Percentiles rank a stretch among this genome's conserved stretches.
phyloP scores from a whole-genome alignment of 2,113 vertebrate genomes.

The Trachemys scripta region DNA sequence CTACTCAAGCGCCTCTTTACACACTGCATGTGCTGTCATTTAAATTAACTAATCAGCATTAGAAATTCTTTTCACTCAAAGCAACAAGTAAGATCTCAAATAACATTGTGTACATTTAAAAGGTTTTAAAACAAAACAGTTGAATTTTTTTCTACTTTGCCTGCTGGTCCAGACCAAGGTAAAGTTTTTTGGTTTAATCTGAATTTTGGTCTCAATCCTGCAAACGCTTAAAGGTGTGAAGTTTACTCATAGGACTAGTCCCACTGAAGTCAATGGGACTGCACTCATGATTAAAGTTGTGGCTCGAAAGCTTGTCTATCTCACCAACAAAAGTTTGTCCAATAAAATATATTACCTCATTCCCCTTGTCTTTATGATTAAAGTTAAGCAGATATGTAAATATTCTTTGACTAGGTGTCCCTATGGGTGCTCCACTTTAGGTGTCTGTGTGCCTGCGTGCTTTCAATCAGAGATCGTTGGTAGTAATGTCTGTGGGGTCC shows the following conservation, averaged over 20 bases:
- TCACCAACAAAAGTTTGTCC: neutral
- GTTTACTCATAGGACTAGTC: neutral
- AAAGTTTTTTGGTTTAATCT: neutral
- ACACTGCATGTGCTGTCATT: accelerated
- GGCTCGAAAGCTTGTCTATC: neutral
- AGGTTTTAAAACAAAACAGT: neutral
- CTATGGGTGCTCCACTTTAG: neutral
- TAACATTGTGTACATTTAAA: neutral
- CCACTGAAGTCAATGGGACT: neutral
- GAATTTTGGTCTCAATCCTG: neutral
- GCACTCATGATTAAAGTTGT: neutral
- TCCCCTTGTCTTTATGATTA: neutral
- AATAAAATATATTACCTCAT: neutral
- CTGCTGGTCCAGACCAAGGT: accelerated
- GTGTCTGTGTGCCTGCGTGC: neutral
- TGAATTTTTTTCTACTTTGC: neutral
- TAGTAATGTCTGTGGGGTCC: neutral
- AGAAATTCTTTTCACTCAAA: neutral
- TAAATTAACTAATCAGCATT: neutral
- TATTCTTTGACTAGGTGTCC: neutral
- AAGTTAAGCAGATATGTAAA: neutral
- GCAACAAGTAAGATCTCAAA: neutral
- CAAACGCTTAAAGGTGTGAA: neutral
- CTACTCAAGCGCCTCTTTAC: neutral
- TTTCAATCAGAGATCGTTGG: neutral